phyloP scores from a whole-genome alignment of 2,888 invertebrate genomes.

The Drosophila borealis region DNA sequence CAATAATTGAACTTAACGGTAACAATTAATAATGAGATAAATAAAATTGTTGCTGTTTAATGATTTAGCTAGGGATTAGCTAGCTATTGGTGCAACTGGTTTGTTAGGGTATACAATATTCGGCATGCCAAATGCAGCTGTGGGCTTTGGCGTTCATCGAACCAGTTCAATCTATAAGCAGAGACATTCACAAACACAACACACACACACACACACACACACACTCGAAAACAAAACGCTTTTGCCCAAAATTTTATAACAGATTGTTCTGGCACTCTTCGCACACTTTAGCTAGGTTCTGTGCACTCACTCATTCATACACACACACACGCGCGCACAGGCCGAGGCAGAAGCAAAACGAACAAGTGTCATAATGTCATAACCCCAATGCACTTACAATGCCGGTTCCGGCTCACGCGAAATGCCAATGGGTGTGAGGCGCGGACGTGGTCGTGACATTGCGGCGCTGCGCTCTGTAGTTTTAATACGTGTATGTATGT shows the following conservation, averaged over 20 bases:
- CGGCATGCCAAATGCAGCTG: not conserved
- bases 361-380: constrained; percentile 55
- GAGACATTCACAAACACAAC: not conserved
- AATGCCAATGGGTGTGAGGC: constrained; percentile 55
- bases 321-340: not conserved
- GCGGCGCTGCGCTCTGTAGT: constrained; percentile 27
- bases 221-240: constrained; percentile 2
- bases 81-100: not conserved
- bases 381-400: constrained; percentile 62
- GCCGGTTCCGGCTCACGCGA: constrained; percentile 58
- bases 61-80: too few relatives aligned
- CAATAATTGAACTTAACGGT: too few relatives aligned
- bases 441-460: constrained; percentile 69
- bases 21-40: too few relatives aligned
- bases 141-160: constrained; percentile 10
- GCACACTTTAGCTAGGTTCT: constrained; percentile 5
- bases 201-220: not conserved
- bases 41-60: too few relatives aligned
- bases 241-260: constrained; percentile 19
- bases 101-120: not conserved
- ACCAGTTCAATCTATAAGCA: constrained; percentile 17
- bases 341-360: constrained; percentile 17
- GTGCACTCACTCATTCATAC: not conserved
- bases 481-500: constrained; percentile 18
- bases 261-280: constrained; percentile 8